These are phyloP conservation scores for Myotis daubentonii DNA, from an alignment of 2,797 vertebrate genomes.

Conservation along the genomic window DNA sequence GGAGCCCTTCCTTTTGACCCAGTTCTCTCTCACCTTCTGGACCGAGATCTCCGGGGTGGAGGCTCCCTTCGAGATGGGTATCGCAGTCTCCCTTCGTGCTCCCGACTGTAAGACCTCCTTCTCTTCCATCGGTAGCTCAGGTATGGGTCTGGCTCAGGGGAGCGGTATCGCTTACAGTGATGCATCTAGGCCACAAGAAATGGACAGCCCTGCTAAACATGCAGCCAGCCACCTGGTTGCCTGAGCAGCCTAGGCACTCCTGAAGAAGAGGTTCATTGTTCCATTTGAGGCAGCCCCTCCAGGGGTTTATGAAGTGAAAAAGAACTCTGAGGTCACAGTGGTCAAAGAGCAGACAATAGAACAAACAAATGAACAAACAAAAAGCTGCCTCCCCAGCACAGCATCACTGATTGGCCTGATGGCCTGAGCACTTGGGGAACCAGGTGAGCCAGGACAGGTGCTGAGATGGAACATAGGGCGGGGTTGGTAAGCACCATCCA, in stretches of 20 bases:
- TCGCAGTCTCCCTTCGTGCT: constrained; percentile 81
- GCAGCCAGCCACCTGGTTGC: background rate
- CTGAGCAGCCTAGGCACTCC: background rate
- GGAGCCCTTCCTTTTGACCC: background rate
- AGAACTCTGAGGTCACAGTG: constrained; percentile 77
- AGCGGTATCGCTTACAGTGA: constrained; percentile 86
- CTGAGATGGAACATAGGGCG: background rate
- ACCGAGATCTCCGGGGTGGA: constrained; percentile 81
- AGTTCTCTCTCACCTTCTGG: constrained; percentile 83
- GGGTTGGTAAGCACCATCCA: background rate
- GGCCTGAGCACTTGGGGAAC: background rate
- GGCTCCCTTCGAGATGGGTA: constrained; percentile 83
- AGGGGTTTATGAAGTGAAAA: constrained; percentile 72
- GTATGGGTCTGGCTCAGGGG: constrained; percentile 85
- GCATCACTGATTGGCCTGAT: background rate
- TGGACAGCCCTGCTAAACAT: constrained; percentile 29
- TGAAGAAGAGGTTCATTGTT: constrained; percentile 68
- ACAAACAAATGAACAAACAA: constrained; percentile 56
- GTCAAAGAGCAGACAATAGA: constrained; percentile 53
- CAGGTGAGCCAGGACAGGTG: background rate
- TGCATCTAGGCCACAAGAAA: constrained; percentile 85
- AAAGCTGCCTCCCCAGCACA: background rate
- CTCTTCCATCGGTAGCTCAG: constrained; percentile 86
- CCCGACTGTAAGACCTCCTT: constrained; percentile 85
- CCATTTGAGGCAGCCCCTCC: constrained; percentile 51